Percentiles rank a stretch among this genome's conserved stretches.
phyloP scores from a whole-genome alignment of 2,888 invertebrate species.

The Cantharis rufa region DNA sequence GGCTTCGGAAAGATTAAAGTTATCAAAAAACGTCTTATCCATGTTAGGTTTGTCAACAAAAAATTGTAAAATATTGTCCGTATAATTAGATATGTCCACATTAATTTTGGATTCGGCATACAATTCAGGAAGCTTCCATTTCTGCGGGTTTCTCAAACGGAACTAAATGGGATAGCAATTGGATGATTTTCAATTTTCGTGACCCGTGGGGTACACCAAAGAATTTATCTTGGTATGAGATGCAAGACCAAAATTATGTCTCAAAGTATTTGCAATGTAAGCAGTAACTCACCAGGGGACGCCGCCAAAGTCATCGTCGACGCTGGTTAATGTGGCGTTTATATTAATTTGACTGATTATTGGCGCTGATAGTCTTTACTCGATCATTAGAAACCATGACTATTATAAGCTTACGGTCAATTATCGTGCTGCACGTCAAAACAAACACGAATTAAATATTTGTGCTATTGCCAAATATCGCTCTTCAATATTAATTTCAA shows the following conservation, averaged over 20 bases:
- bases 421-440: constrained; percentile 34
- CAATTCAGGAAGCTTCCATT: no score
- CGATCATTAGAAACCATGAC: constrained; percentile 53
- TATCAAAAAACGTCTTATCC: background rate
- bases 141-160: background rate
- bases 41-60: background rate
- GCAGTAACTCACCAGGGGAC: constrained; percentile 45
- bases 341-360: constrained; percentile 51
- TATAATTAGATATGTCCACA: constrained; percentile 1
- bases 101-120: background rate
- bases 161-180: background rate
- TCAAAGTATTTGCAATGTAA: constrained; percentile 38
- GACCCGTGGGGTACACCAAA: background rate
- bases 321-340: constrained; percentile 50
- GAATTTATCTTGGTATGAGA: background rate
- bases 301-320: constrained; percentile 50
- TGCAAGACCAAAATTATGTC: constrained; percentile 2
- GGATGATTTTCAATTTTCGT: background rate
- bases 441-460: constrained; percentile 17
- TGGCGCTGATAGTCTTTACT: constrained; percentile 32
- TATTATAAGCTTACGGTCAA: constrained; percentile 27
- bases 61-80: background rate
- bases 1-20: background rate
- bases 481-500: constrained; percentile 7
- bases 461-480: constrained; percentile 14